Evolutionary conservation across 2,888 invertebrate species (phyloP), one percentile per base, ranked within the genome.

Genomic region (Horisme vitalbata): DNA sequence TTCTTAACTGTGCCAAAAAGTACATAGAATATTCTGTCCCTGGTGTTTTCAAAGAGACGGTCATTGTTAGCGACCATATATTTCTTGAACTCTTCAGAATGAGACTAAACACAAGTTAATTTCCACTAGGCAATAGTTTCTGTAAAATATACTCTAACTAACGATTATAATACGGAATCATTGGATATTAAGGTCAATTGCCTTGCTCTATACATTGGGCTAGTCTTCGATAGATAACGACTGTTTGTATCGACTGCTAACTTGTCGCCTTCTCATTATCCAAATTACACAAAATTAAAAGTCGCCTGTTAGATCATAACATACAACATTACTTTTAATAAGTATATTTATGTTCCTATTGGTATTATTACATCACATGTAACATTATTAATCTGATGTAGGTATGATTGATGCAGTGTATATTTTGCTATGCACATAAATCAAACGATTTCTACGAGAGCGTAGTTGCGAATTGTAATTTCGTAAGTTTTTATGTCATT

Each of bases 121-220:
- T 20, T 23, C 10, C 33, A 21, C 23, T n/a, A 24, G 3, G 12
- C 10, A 20, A 3, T n/a, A 18, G 5, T 23, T 32, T 35, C 12
- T 36, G 30, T 43, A 24, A 24, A 41, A 41, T 35, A 51, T 69
- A 61, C n/a, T n/a, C n/a, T n/a, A 60, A 65, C 64, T 65, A 60
- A 65, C 64, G 72, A 75, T 45, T 7, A 31, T 74, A 76, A 72
- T 77, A 69, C 67, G 64, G 68, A 68, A 71, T 78, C 75, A 71
- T 75, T 71, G 61, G 66, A 75, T 77, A 83, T 80, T 78, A 77
- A 65, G 82, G 83, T 82, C 83, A 82, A 81, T 79, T 81, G 79
- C 76, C 75, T 62, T 64, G 14, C 26, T 21, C 41, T 20, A 31
- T 60, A 63, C 71, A 73, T 78, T 73, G 71, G 74, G 74, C 70